These are phyloP conservation scores for Melitaea athalia DNA, from an alignment of 2,888 invertebrate species.

Conservation along the genomic window DNA sequence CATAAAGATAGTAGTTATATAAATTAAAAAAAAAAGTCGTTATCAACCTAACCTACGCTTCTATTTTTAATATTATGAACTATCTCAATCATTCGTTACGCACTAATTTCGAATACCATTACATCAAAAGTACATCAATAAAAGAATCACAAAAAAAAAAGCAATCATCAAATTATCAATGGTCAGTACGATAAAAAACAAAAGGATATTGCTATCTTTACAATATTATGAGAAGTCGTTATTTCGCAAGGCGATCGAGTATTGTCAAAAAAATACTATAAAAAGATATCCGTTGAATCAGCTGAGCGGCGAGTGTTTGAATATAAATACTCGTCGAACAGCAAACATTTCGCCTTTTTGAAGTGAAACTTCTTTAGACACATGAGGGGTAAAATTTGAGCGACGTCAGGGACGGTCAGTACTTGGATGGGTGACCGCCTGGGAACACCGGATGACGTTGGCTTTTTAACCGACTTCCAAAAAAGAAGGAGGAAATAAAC, in stretches of 20 bases:
- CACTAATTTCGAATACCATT: constrained; percentile 3
- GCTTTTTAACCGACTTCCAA: too few species aligned
- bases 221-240: constrained; percentile 72
- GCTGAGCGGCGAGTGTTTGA: constrained; percentile 30
- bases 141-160: neutral
- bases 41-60: neutral
- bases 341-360: constrained; percentile 7
- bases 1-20: too few species aligned
- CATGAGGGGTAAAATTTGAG: too few species aligned
- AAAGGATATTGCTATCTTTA: constrained; percentile 49
- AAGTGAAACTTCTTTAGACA: too few species aligned
- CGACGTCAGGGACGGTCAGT: too few species aligned
- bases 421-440: too few species aligned
- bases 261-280: constrained; percentile 41
- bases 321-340: constrained; percentile 23
- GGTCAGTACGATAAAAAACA: constrained; percentile 51
- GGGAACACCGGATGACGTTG: too few species aligned
- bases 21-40: too few species aligned
- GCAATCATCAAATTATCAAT: constrained; percentile 13
- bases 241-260: constrained; percentile 66
- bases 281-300: constrained; percentile 38
- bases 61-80: neutral
- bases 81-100: constrained; percentile 1
- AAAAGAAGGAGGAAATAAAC: too few species aligned
- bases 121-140: neutral